Evolutionary conservation across 2,113 vertebrate genomes (phyloP).

Genomic region (Toxostoma redivivum): DNA sequence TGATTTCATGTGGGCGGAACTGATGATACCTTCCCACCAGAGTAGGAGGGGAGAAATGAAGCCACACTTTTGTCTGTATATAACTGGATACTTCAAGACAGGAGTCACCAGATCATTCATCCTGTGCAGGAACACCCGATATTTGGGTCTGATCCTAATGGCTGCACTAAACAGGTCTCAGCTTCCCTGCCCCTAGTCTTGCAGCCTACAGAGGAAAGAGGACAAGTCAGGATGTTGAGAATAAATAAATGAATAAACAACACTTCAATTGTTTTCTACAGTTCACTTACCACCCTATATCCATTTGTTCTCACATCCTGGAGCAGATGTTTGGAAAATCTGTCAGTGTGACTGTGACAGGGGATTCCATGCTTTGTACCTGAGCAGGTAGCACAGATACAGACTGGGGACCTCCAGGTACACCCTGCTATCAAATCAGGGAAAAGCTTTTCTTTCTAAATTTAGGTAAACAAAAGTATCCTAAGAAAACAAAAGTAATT

Average conservation of each 20-base stretch:
- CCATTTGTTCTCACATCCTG: not conserved
- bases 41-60: not conserved
- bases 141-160: not conserved
- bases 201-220: not conserved
- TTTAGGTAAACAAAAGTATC: not conserved
- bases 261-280: not conserved
- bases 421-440: not conserved
- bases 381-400: not conserved
- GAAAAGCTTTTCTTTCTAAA: not conserved
- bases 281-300: not conserved
- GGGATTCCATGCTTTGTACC: not conserved
- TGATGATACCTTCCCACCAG: not conserved
- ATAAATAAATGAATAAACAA: not conserved
- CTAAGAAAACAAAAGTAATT: not conserved
- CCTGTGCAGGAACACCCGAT: not conserved
- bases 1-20: not conserved
- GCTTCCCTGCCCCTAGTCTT: not conserved
- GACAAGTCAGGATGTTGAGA: not conserved
- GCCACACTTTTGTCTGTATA: not conserved
- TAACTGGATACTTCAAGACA: not conserved
- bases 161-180: not conserved
- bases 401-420: not conserved
- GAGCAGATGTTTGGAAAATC: not conserved
- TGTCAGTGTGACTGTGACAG: rapidly evolving
- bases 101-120: not conserved